phyloP scores from a whole-genome alignment of 2,888 invertebrate species.

The Eubasilissa splendida region DNA sequence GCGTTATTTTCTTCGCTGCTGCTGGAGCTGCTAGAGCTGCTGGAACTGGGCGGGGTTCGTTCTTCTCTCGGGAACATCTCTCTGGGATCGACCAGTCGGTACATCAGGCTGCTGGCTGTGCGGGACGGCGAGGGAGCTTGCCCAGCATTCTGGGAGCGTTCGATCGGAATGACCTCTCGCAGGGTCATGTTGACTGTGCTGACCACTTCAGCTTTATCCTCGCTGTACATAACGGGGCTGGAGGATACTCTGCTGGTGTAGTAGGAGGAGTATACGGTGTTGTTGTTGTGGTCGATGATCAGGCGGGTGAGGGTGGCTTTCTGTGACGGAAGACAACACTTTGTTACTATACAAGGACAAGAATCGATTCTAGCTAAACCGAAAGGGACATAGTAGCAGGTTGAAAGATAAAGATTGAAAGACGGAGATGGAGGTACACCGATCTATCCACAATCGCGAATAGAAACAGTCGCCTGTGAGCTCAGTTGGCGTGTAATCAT shows the following conservation, averaged over 20 bases:
- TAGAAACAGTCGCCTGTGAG: not conserved
- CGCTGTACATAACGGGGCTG: conserved; percentile 66
- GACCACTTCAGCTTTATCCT: conserved; percentile 68
- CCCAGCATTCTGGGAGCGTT: conserved; percentile 40
- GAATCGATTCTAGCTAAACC: not conserved
- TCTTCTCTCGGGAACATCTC: conserved; percentile 47
- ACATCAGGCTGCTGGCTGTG: conserved; percentile 64
- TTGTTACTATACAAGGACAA: not conserved
- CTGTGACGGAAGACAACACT: conserved; percentile 60
- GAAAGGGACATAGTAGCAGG: not conserved
- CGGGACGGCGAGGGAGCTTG: conserved; percentile 59
- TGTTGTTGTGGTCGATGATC: conserved; percentile 64
- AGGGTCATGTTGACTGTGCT: conserved; percentile 71
- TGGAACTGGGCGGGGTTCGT: conserved; percentile 52
- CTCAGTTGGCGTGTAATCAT: no score
- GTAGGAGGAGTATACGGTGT: conserved; percentile 71
- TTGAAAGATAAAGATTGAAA: not conserved
- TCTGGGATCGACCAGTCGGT: conserved; percentile 60
- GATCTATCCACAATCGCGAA: not conserved
- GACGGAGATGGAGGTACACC: not conserved
- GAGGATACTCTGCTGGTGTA: conserved; percentile 70
- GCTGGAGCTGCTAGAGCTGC: conserved; percentile 52
- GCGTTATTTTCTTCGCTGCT: conserved; percentile 7
- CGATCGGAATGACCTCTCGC: conserved; percentile 58
- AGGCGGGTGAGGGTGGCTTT: conserved; percentile 69